A percentile compares a stretch with the other conserved stretches of the same genome.
Conservation (phyloP, 64 coral and sea anemone species). For the Actinia equina region DNA sequence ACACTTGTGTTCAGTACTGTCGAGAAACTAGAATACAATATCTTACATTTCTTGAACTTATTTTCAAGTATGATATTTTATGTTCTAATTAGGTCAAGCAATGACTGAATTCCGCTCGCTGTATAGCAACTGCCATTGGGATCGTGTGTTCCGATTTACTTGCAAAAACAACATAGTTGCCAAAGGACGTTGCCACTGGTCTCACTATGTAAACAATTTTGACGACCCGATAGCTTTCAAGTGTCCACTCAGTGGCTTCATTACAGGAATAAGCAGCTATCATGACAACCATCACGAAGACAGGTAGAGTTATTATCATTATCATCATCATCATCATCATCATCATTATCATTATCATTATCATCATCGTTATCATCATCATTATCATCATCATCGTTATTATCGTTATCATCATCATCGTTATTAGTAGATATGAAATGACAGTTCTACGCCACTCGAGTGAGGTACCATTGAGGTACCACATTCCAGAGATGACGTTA, state of each 20-base stretch:
- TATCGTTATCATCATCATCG: no score
- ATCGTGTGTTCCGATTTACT: not conserved
- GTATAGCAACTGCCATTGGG: not conserved
- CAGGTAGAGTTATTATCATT: not conserved
- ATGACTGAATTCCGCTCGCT: not conserved
- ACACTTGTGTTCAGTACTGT: no score
- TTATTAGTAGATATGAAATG: no score
- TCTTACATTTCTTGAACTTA: no score
- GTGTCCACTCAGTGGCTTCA: slow-evolving; percentile 26
- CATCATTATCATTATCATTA: no score
- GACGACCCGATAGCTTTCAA: not conserved
- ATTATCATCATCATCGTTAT: no score
- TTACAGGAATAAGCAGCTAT: not conserved
- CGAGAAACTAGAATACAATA: no score
- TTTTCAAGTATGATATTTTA: no score
- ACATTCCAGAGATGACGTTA: no score
- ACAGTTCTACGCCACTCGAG: no score
- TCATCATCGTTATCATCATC: not conserved
- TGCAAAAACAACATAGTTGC: not conserved
- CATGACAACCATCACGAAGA: not conserved
- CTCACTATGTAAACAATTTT: slow-evolving; percentile 17
- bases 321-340: no score
- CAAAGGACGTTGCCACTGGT: not conserved
- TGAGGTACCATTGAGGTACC: no score
- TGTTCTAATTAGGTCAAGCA: not conserved